Evolutionary conservation across 2,888 invertebrate species (phyloP).

Genomic region (Axea sp.): DNA sequence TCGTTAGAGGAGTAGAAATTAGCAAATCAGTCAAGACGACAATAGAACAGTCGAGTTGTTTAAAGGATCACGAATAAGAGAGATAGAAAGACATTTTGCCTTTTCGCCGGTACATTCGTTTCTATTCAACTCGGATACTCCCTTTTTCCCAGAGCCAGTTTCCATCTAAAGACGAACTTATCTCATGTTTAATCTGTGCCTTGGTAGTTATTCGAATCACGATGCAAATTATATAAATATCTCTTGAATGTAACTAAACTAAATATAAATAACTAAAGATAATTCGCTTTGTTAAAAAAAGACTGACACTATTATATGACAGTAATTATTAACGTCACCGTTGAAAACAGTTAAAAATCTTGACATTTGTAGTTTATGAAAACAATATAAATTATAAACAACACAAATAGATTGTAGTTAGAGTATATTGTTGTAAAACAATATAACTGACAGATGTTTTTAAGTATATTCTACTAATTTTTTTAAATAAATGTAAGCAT

Average conservation of each 20-base stretch:
- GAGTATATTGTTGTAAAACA: too few relatives aligned
- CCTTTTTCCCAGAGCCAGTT: slow-evolving; percentile 51
- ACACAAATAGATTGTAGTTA: too few relatives aligned
- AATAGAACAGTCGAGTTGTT: slow-evolving; percentile 42
- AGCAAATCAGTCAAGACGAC: slow-evolving; percentile 62
- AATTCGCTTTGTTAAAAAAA: too few relatives aligned
- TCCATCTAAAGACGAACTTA: slow-evolving; percentile 49
- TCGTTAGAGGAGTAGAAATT: slow-evolving; percentile 58
- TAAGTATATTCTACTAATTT: too few relatives aligned
- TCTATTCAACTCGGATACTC: slow-evolving; percentile 32
- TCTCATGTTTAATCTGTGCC: slow-evolving; percentile 33
- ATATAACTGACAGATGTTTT: too few relatives aligned
- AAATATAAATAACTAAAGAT: too few relatives aligned
- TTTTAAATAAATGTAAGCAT: too few relatives aligned
- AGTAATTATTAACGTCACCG: too few relatives aligned
- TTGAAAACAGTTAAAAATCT: too few relatives aligned
- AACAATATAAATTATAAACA: too few relatives aligned
- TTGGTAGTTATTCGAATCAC: slow-evolving; percentile 26
- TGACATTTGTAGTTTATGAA: too few relatives aligned
- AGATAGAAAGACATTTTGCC: slow-evolving; percentile 12
- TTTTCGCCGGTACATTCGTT: slow-evolving; percentile 40
- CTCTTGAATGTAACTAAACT: slow-evolving; percentile 14
- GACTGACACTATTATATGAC: too few relatives aligned
- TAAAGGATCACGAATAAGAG: slow-evolving; percentile 4
- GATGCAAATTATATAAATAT: slow-evolving; percentile 43